phyloP scores from a whole-genome alignment of 2,113 vertebrate genomes.

The Cyprinodon brontotheroides region DNA sequence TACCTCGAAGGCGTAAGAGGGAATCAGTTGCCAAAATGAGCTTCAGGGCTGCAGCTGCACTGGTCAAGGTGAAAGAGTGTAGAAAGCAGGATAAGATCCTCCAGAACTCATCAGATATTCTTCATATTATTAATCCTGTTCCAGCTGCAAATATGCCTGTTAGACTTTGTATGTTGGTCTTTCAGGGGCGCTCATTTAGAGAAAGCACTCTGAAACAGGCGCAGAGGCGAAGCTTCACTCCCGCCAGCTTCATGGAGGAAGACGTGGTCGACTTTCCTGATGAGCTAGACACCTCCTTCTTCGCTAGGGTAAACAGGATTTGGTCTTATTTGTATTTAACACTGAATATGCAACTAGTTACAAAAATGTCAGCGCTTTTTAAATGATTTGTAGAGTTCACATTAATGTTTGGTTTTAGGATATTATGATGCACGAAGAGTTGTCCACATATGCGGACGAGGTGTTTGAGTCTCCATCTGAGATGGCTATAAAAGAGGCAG shows the following conservation, averaged over 20 bases:
- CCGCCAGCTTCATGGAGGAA: constrained; percentile 94
- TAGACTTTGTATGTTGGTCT: not conserved
- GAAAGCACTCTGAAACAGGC: constrained; percentile 85
- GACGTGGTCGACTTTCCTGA: constrained; percentile 92
- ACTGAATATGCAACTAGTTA: not conserved
- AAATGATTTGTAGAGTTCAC: not conserved
- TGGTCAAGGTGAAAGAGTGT: constrained; percentile 88
- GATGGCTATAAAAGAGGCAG: constrained; percentile 86
- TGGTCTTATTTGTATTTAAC: not conserved
- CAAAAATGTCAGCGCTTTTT: not conserved
- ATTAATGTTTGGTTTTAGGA: constrained; percentile 81
- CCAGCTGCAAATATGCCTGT: not conserved
- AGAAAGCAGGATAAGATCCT: constrained; percentile 10
- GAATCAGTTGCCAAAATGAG: constrained; percentile 99
- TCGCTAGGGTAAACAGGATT: constrained; percentile 85
- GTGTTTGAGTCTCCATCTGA: constrained; percentile 94
- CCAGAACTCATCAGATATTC: not conserved
- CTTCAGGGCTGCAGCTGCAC: constrained; percentile 91
- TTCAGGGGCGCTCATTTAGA: constrained; percentile 88
- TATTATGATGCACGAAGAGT: constrained; percentile 90
- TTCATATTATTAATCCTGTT: not conserved
- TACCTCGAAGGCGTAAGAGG: constrained; percentile 91
- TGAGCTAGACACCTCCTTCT: constrained; percentile 97
- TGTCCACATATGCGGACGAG: constrained; percentile 92
- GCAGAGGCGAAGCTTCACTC: constrained; percentile 93